Base-by-base conservation (phyloP, 1,140 invertebrate species). In the Drosophila seguyi region DNA sequence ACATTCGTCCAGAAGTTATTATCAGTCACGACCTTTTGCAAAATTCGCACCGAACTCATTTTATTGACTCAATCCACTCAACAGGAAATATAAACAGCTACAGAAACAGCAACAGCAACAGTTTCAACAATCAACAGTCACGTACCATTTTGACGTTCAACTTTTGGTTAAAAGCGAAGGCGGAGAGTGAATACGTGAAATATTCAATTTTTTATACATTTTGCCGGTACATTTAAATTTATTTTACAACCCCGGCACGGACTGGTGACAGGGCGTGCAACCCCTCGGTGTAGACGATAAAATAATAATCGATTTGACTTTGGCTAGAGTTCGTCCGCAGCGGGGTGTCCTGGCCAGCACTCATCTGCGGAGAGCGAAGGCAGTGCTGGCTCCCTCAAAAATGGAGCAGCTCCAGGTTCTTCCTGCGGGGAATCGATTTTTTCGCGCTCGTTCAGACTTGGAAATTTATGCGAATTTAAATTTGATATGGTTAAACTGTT, bases 281-380 rank as follows among this genome's bases (percentile, higher is more conserved):
- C 55, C 60, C 48, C 41, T 44, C 67, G 39, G 25, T 31, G 57
- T 71, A 81, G 82, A 81, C 83, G 78, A 86, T 86, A 86, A 86
- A 84, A 81, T 81, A 86, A 86, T 86, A 86, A 86, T 86, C 82
- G 82, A 86, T 86, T 86, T 81, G 83, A 86, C 75, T 86, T 86
- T 81, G 82, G 83, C 73, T 67, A 47, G 63, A 78, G 81, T 86
- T 80, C 25, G n/a, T 27, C 48, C 18, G 13, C 41, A 59, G 31
- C 39, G 57, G 39, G 55, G 31, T 27, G 16, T n/a, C 47, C 47
- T 16, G 29, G 27, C 52, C 58, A 76, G 63, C 72, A 81, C 60
- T 74, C 81, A 85, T 84, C 75, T 8, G 7, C 8, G 18, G 50
- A 13, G 29, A 48, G 47, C 38, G 53, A 38, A 34, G 22, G 41